Evolutionary conservation across 2,797 vertebrate species (phyloP).

Genomic region (Meda fulgida): DNA sequence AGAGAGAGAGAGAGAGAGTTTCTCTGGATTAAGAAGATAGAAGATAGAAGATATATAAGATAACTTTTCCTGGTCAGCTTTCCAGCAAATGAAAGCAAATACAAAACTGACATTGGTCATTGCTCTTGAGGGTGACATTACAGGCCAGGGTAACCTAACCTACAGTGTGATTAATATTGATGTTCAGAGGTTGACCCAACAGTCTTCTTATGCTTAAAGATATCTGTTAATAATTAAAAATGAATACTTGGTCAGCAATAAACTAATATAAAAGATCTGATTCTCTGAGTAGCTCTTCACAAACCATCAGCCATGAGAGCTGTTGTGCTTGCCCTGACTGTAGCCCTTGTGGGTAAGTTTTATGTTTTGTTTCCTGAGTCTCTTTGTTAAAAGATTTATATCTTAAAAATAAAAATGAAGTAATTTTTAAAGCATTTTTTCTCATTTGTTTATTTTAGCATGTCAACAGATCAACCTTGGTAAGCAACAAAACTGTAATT

Average conservation of each 20-base stretch:
- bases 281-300: constrained; percentile 21
- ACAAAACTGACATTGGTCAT: neutral
- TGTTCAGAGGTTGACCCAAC: neutral
- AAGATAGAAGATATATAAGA: too few relatives aligned
- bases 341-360: constrained; percentile 67
- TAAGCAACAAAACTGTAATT: constrained; percentile 59
- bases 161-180: neutral
- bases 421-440: too few relatives aligned
- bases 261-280: constrained; percentile 37
- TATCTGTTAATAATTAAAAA: constrained; percentile 51
- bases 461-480: constrained; percentile 66
- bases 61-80: constrained; percentile 20
- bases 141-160: constrained; percentile 48
- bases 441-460: constrained; percentile 63
- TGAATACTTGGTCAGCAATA: constrained; percentile 22
- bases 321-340: constrained; percentile 63
- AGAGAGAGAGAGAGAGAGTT: too few relatives aligned
- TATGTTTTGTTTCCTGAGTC: too few relatives aligned
- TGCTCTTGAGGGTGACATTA: constrained; percentile 20
- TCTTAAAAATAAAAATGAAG: too few relatives aligned
- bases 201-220: neutral
- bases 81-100: neutral
- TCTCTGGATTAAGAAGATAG: too few relatives aligned
- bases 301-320: constrained; percentile 60
- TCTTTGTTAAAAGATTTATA: too few relatives aligned